Evolutionary conservation across 2,888 invertebrate genomes (phyloP).

Genomic region (Petrolisthes cinctipes): DNA sequence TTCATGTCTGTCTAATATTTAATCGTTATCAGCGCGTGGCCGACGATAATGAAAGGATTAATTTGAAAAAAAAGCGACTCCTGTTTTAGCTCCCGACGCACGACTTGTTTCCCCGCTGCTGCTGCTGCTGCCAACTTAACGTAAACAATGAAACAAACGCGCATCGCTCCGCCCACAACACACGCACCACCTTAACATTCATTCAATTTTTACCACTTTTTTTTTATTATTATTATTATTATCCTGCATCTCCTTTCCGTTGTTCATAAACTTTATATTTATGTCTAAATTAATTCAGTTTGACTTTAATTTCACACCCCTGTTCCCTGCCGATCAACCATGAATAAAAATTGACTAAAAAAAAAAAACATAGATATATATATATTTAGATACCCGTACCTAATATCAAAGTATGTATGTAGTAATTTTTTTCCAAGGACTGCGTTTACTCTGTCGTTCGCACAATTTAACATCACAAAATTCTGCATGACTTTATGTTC

Average conservation of each 20-base stretch:
- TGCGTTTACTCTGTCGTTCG: too few relatives aligned
- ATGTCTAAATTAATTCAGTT: too few relatives aligned
- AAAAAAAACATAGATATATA: too few relatives aligned
- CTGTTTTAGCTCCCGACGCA: background rate
- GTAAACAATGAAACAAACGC: constrained; percentile 1
- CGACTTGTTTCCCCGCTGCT: background rate
- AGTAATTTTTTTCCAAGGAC: too few relatives aligned
- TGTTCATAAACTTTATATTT: too few relatives aligned
- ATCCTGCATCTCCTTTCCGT: background rate
- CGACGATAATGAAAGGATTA: background rate
- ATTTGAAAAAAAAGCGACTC: background rate
- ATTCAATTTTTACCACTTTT: background rate
- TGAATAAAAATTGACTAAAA: too few relatives aligned
- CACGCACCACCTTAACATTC: background rate
- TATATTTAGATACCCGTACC: too few relatives aligned
- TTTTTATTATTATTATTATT: constrained; percentile 1
- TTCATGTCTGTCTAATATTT: background rate
- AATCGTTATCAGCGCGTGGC: background rate
- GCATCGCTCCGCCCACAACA: background rate
- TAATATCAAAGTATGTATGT: too few relatives aligned
- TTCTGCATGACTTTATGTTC: too few relatives aligned
- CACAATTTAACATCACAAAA: too few relatives aligned
- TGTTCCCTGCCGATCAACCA: too few relatives aligned
- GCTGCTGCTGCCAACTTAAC: background rate
- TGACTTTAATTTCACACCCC: too few relatives aligned